Percentiles rank a stretch among this genome's conserved stretches.
Evolutionary conservation across 2,113 vertebrate species (phyloP).

Genomic region (Pituophis catenifer): DNA sequence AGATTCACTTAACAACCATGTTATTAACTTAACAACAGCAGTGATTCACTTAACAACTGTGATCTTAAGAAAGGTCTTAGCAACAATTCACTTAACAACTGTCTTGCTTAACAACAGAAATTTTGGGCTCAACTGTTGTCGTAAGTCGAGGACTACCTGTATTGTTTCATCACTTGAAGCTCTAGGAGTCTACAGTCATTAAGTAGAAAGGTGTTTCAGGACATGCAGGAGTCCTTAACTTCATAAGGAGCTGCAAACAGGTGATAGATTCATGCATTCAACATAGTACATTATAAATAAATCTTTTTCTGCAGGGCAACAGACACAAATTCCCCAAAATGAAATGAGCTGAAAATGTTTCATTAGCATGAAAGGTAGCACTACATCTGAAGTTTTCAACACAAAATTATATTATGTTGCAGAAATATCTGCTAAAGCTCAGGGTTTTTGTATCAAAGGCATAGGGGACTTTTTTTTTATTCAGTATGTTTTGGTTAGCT

Average conservation of each 20-base stretch:
- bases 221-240: not conserved
- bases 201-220: not conserved
- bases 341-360: not conserved
- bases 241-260: not conserved
- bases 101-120: not conserved
- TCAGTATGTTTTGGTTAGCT: constrained; percentile 17
- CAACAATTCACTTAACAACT: not conserved
- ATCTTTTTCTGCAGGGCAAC: not conserved
- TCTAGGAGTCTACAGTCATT: not conserved
- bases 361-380: not conserved
- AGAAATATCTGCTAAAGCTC: constrained; percentile 40
- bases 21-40: too few species aligned
- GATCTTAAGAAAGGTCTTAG: not conserved
- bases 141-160: not conserved
- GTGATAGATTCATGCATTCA: not conserved
- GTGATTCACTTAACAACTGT: not conserved
- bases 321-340: not conserved
- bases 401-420: constrained; percentile 1
- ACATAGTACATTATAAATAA: not conserved
- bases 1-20: not conserved
- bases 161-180: not conserved
- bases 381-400: not conserved
- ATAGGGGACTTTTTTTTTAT: not conserved
- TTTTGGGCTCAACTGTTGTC: not conserved
- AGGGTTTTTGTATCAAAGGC: constrained; percentile 21